A percentile compares a stretch with the other conserved stretches of the same genome.
Conservation (phyloP, 2,797 vertebrate genomes). For the Pangasius djambal region DNA sequence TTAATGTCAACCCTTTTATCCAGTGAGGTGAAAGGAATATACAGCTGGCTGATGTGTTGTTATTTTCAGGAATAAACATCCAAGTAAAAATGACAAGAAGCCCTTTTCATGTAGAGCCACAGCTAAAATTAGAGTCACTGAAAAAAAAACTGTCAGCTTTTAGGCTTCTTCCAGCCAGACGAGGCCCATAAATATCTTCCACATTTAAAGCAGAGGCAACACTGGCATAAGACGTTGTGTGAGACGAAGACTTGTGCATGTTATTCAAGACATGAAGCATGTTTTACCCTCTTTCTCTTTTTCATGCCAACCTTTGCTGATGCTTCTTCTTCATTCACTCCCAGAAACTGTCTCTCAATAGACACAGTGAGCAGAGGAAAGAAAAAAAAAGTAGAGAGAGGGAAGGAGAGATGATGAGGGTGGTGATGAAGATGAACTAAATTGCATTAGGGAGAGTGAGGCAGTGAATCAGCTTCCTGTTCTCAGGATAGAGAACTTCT, state of each 20-base stretch:
- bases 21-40: conserved; percentile 20
- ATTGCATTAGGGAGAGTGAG: conserved; percentile 39
- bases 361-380: background rate
- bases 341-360: background rate
- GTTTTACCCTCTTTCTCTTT: background rate
- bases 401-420: background rate
- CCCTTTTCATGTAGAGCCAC: conserved; percentile 20
- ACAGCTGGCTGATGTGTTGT: conserved; percentile 36
- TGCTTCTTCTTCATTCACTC: background rate
- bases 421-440: conserved; percentile 28
- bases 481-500: background rate
- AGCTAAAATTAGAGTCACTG: conserved; percentile 45
- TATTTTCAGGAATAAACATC: conserved; percentile 51
- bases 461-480: conserved; percentile 13
- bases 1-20: conserved; percentile 35
- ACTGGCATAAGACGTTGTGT: conserved; percentile 31
- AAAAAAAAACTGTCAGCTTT: conserved; percentile 48
- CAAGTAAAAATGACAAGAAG: conserved; percentile 34
- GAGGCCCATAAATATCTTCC: conserved; percentile 49
- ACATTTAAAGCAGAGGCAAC: conserved; percentile 43
- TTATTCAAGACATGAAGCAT: conserved; percentile 35
- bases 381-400: background rate
- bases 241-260: conserved; percentile 30
- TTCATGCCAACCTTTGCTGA: conserved; percentile 1
- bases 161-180: conserved; percentile 42